Base-by-base conservation (phyloP, 2,797 vertebrate genomes). In the Sebastes umbrosus region DNA sequence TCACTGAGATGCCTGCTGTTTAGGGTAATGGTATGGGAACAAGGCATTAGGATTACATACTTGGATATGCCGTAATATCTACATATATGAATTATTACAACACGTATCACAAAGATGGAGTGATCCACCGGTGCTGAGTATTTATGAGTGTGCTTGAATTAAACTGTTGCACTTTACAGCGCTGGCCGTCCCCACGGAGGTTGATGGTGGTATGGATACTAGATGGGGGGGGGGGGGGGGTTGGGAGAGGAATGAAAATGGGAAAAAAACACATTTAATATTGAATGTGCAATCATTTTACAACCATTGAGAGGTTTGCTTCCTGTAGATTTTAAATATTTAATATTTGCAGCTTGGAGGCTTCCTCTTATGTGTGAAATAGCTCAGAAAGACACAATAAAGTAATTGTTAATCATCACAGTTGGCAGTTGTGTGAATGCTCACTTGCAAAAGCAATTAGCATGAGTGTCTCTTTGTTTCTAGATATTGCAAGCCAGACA, bases 391-490 rank as follows among this genome's bases (percentile, higher is more conserved):
- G 55, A 55, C 18, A 62, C 24, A 72, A 58, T 79, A 64, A 75
- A 84, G 72, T 75, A 50, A 67, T 43, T 75, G 54, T 77, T 73
- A 43, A 68, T 66, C 60, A 80, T 69, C 67, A 78, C 84, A 86
- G 27, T 74, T 75, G 64, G 67, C 59, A 22, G 34, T 59, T 75
- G 34, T 69, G 57, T 69, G 68, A 43, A 29, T 63, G 43, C 27
- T 87, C 39, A 75, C 10, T 72, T 79, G 62, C 54, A 72, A n/a
- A 52, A 31, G 46, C 22, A 81, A 69, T 70, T 71, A 84, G 67
- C 46, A 71, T 36, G 39, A 70, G 60, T 73, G 22, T 75, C 24
- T 27, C 60, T 60, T 78, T 77, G 39, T 82, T 72, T 78, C 20
- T 54, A 22, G 31, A 74, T 57, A 39, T 39, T 67, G 32, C 34